A percentile compares a stretch with the other conserved stretches of the same genome.
These are phyloP conservation scores for Falcunculus frontatus DNA, from an alignment of 2,113 vertebrate genomes.

Conservation along the genomic window DNA sequence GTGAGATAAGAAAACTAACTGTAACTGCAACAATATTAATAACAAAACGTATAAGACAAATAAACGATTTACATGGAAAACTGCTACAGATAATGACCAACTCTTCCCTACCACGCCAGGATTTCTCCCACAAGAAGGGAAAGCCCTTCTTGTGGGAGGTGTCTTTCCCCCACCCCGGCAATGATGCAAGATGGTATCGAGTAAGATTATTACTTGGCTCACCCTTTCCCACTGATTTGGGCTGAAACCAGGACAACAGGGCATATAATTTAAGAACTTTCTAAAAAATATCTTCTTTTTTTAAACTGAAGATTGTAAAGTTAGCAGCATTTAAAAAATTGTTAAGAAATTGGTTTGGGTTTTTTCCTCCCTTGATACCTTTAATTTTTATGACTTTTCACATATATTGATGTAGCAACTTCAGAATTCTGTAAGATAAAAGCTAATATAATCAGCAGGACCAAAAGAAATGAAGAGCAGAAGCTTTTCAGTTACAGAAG, in stretches of 20 bases:
- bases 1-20: background rate
- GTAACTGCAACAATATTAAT: background rate
- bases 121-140: background rate
- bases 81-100: too few relatives aligned
- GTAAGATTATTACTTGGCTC: background rate
- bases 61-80: background rate
- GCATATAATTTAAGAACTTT: background rate
- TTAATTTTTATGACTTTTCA: background rate
- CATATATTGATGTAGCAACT: background rate
- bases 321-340: background rate
- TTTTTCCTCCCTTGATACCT: background rate
- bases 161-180: fast-evolving
- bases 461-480: background rate
- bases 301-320: background rate
- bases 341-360: fast-evolving
- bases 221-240: too few relatives aligned
- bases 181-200: background rate
- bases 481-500: background rate
- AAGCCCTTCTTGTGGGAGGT: background rate
- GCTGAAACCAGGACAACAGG: background rate
- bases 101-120: too few relatives aligned
- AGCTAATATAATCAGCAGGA: background rate
- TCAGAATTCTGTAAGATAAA: background rate
- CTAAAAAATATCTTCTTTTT: background rate
- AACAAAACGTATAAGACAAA: background rate